A percentile compares a stretch with the other conserved stretches of the same genome.
Evolutionary conservation across 2,113 vertebrate genomes (phyloP).

Genomic region (Scophthalmus maximus): DNA sequence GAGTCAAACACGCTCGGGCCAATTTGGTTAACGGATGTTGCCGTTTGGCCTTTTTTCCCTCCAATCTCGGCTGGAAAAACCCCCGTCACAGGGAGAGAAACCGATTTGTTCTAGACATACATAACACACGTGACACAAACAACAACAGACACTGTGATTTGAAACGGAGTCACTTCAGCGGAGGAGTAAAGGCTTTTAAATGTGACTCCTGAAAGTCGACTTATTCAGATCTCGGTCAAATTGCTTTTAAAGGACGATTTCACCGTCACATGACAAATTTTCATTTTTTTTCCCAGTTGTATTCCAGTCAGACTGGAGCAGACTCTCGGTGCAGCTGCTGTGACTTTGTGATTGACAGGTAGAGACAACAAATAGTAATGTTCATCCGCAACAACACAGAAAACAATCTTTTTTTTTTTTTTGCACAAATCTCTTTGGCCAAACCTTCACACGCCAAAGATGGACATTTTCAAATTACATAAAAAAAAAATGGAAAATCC

Average conservation of each 20-base stretch:
- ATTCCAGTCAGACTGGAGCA: neutral
- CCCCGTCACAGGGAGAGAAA: constrained; percentile 4
- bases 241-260: neutral
- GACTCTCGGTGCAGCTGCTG: neutral
- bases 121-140: constrained; percentile 7
- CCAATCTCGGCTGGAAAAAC: constrained; percentile 15
- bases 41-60: too few species aligned
- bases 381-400: constrained; percentile 9
- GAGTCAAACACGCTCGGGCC: neutral
- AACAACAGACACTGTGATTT: neutral
- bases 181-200: neutral
- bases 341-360: neutral
- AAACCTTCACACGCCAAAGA: constrained; percentile 2
- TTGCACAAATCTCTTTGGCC: constrained; percentile 30
- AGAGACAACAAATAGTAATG: too few species aligned
- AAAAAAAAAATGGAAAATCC: neutral
- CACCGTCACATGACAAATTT: too few species aligned
- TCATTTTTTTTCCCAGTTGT: neutral
- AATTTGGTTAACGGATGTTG: too few species aligned
- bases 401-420: constrained; percentile 2
- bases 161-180: neutral
- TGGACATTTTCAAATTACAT: too few species aligned
- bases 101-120: neutral
- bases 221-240: neutral
- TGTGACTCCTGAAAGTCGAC: neutral